phyloP scores from a whole-genome alignment of 2,888 invertebrate species.

The Anthoptus insignis region DNA sequence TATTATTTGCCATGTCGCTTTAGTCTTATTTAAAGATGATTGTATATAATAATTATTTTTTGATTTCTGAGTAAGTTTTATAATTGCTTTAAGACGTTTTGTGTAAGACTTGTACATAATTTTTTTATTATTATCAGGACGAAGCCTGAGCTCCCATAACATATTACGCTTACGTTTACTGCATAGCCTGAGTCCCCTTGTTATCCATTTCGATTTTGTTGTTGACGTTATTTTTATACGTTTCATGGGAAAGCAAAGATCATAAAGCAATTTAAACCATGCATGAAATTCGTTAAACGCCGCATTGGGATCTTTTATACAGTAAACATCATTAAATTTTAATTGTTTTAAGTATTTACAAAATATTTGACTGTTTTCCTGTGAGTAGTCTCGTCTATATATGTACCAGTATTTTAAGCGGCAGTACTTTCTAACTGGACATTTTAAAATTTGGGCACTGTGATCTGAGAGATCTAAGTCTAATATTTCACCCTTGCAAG shows the following conservation, averaged over 20 bases:
- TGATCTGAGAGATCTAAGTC: slow-evolving; percentile 6
- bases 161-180: background rate
- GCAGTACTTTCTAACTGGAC: slow-evolving; percentile 7
- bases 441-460: slow-evolving; percentile 9
- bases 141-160: background rate
- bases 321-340: slow-evolving; percentile 19
- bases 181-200: background rate
- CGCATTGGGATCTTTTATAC: slow-evolving; percentile 2
- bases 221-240: slow-evolving; percentile 12
- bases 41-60: background rate
- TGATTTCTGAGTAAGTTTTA: background rate
- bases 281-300: slow-evolving; percentile 28
- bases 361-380: slow-evolving; percentile 1
- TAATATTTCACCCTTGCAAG: background rate
- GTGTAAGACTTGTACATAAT: background rate
- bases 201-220: slow-evolving; percentile 1
- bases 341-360: slow-evolving; percentile 3
- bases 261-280: slow-evolving; percentile 17
- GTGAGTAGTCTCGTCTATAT: slow-evolving; percentile 2
- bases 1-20: slow-evolving; percentile 2
- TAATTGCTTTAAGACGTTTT: background rate
- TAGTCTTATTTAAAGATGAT: background rate
- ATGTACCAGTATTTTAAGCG: slow-evolving; percentile 1
- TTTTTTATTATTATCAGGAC: background rate
- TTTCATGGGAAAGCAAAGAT: slow-evolving; percentile 29